Evolutionary conservation across 1,140 invertebrate genomes (phyloP).

Genomic region (Neotoxoptera formosana): DNA sequence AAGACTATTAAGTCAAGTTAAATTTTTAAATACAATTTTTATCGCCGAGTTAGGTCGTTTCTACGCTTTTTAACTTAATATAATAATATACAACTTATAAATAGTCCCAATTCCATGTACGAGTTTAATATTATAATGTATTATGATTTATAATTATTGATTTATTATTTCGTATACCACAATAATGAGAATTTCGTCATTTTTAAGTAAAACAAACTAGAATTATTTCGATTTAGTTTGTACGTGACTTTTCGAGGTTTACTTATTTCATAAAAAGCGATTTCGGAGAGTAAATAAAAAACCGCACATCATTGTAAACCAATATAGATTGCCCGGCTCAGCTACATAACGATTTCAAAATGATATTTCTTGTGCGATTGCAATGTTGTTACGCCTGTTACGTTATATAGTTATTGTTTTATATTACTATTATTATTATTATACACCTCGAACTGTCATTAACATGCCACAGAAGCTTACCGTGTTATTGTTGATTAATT

Average conservation of each 20-base stretch:
- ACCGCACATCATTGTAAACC: not conserved
- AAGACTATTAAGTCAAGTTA: not conserved
- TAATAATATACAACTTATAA: not conserved
- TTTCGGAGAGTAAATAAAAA: not conserved
- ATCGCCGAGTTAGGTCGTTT: not conserved
- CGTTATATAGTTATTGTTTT: not conserved
- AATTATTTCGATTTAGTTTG: not conserved
- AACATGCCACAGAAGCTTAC: not conserved
- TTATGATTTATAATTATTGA: not conserved
- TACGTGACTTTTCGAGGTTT: not conserved
- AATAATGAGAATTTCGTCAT: not conserved
- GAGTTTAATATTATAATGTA: not conserved
- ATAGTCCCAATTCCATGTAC: not conserved
- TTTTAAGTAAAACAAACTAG: not conserved
- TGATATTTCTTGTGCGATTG: not conserved
- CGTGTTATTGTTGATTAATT: not conserved
- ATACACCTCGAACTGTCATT: not conserved
- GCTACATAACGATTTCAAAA: not conserved
- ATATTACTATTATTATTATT: not conserved
- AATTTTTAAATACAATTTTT: not conserved
- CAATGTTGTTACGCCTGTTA: not conserved
- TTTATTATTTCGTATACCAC: not conserved
- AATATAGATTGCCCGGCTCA: not conserved
- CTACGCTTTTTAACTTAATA: not conserved
- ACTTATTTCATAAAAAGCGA: not conserved